Percentiles rank a stretch among this genome's conserved stretches.
Conservation (phyloP, 2,797 vertebrate genomes). For the Chrysocyon brachyurus region DNA sequence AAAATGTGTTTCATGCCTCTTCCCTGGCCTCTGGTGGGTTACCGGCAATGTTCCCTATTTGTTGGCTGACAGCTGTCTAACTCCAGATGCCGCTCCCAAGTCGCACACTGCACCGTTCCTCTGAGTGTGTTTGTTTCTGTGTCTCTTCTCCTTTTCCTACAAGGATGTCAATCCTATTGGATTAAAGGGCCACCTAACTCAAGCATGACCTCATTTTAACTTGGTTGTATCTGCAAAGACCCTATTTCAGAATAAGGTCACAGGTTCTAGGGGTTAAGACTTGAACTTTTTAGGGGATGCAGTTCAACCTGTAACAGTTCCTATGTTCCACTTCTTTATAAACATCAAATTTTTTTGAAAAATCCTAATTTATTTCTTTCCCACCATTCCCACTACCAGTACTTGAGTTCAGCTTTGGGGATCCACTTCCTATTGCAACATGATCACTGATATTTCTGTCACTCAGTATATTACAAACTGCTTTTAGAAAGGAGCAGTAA, state of each 20-base stretch:
- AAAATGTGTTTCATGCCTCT: no score
- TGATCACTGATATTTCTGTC: not conserved
- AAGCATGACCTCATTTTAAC: not conserved
- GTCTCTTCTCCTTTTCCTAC: not conserved
- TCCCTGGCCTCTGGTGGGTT: not conserved
- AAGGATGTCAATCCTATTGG: no score
- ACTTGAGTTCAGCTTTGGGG: not conserved
- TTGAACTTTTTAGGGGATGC: not conserved
- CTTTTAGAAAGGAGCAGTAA: not conserved
- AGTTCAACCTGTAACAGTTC: not conserved
- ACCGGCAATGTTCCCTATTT: no score
- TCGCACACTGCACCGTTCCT: not conserved
- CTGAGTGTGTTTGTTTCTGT: no score
- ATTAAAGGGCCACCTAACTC: no score
- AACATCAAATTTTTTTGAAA: not conserved
- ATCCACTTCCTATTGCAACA: not conserved
- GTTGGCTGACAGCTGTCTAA: not conserved
- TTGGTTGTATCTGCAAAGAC: not conserved
- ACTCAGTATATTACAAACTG: not conserved
- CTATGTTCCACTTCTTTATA: not conserved
- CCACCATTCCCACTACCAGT: not conserved
- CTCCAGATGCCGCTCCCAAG: not conserved
- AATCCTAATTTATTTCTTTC: not conserved
- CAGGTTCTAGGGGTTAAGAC: not conserved
- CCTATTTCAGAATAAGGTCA: not conserved